phyloP scores from a whole-genome alignment of 2,113 vertebrate genomes.

The Philantomba maxwellii region DNA sequence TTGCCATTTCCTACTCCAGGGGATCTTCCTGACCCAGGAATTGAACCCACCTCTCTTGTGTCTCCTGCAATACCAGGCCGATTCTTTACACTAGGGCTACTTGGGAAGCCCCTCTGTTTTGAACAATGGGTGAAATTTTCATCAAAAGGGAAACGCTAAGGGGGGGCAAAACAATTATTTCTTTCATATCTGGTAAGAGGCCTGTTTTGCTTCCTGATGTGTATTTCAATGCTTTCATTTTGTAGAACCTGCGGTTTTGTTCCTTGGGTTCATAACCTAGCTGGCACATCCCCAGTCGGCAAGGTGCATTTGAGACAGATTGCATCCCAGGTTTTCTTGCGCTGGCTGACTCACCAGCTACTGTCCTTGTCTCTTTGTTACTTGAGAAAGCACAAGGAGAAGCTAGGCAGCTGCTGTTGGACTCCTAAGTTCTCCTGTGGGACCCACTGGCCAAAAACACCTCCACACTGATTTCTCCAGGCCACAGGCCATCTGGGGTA shows the following conservation, averaged over 20 bases:
- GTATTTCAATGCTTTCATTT: rapidly evolving
- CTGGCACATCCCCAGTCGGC: rapidly evolving
- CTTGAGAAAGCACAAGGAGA: not conserved
- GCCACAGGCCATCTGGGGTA: not conserved
- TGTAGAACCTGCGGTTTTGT: not conserved
- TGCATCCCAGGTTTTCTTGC: not conserved
- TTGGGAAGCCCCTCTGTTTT: not conserved
- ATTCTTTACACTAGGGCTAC: not conserved
- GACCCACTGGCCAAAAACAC: not conserved
- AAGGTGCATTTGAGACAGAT: not conserved
- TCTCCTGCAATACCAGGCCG: not conserved
- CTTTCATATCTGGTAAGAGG: not conserved
- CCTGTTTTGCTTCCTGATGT: not conserved
- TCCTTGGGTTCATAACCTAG: not conserved
- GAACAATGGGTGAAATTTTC: not conserved
- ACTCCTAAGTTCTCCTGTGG: not conserved
- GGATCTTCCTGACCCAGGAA: not conserved
- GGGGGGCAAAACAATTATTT: not conserved
- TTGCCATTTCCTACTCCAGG: not conserved
- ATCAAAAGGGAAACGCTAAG: not conserved
- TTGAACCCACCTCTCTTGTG: not conserved
- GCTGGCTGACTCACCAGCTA: not conserved
- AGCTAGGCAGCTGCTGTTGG: not conserved
- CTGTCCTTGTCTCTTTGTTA: not conserved
- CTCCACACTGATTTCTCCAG: not conserved